These are phyloP conservation scores for Chrysogorgia sp. DNA, from an alignment of 92 coral and sea anemone genomes.

Conservation along the genomic window DNA sequence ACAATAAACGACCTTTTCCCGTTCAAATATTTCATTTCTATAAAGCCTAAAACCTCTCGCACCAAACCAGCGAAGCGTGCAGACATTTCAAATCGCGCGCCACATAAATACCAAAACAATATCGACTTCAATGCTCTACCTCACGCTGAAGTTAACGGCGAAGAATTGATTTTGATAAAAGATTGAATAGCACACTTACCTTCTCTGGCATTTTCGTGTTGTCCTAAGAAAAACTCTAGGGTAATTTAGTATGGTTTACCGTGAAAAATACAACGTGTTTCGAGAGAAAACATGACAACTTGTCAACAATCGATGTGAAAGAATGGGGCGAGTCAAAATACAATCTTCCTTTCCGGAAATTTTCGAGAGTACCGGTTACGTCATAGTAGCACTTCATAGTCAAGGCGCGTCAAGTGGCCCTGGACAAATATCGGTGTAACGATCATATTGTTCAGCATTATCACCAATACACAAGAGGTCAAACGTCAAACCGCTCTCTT, in stretches of 20 bases:
- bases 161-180: neutral
- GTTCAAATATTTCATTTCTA: neutral
- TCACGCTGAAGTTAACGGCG: neutral
- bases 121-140: too few relatives aligned
- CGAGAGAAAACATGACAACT: neutral
- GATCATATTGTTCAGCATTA: too few relatives aligned
- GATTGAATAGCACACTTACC: conserved; percentile 9
- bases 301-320: neutral
- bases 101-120: neutral
- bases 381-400: too few relatives aligned
- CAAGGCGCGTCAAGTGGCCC: too few relatives aligned
- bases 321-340: neutral
- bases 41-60: neutral
- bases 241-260: conserved; percentile 2
- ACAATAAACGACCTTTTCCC: neutral
- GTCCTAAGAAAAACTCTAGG: neutral
- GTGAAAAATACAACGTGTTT: neutral
- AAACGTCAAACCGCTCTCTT: too few relatives aligned
- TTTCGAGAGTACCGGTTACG: neutral
- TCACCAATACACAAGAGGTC: too few relatives aligned
- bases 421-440: too few relatives aligned
- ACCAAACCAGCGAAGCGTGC: neutral
- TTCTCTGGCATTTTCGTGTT: conserved; percentile 39
- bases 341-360: neutral
- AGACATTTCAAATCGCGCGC: neutral